phyloP scores from a whole-genome alignment of 2,797 vertebrate species.

The Aeoliscus strigatus region DNA sequence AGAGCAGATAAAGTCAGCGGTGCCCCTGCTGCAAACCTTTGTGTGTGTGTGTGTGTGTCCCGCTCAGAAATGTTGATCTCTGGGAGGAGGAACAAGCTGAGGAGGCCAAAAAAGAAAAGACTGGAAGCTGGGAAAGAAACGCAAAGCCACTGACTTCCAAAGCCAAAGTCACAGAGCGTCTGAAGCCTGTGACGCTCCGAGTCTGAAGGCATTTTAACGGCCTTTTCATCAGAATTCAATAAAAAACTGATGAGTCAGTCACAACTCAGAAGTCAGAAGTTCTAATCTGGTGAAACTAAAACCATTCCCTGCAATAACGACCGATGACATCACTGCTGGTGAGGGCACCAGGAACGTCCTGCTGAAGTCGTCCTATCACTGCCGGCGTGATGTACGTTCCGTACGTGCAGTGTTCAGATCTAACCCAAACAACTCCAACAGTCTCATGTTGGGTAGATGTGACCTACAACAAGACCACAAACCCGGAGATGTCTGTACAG shows the following conservation, averaged over 20 bases:
- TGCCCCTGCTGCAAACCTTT: neutral
- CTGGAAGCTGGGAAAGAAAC: constrained; percentile 16
- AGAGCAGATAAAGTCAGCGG: constrained; percentile 22
- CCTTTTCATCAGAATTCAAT: constrained; percentile 13
- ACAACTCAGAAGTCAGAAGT: no score
- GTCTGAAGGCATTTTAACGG: constrained; percentile 10
- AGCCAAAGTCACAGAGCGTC: constrained; percentile 6
- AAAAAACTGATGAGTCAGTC: no score
- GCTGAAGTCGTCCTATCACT: no score
- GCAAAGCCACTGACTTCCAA: constrained; percentile 10
- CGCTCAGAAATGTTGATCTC: constrained; percentile 16
- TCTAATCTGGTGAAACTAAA: neutral
- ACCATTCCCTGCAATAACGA: constrained; percentile 6
- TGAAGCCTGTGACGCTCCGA: neutral
- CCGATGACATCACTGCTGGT: no score
- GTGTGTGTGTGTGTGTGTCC: constrained; percentile 13
- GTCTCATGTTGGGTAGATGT: no score
- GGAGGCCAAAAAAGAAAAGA: constrained; percentile 15
- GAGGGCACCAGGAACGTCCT: no score
- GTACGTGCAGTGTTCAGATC: no score
- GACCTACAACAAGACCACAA: no score
- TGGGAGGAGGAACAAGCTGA: constrained; percentile 8
- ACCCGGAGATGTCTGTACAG: no score
- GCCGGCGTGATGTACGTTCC: no score
- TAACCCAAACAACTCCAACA: no score